Conservation (phyloP, 2,888 invertebrate species). For the Erebia aethiops region DNA sequence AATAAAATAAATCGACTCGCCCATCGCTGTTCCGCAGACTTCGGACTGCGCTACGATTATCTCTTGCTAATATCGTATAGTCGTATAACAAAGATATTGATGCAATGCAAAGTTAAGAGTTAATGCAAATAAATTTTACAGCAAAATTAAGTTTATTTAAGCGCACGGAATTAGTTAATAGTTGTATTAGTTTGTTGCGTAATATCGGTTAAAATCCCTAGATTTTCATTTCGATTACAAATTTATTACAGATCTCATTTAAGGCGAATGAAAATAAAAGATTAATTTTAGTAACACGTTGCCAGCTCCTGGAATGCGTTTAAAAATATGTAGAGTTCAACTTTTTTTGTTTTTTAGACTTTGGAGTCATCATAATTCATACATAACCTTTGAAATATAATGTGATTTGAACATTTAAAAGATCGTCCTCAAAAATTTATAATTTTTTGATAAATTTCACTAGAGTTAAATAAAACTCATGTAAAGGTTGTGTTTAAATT, state of each 20-base stretch:
- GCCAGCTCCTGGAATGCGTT: slow-evolving; percentile 58
- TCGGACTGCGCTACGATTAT: background rate
- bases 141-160: background rate
- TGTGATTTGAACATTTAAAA: no score
- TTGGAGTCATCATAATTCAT: no score
- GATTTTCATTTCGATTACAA: background rate
- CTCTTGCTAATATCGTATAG: background rate
- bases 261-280: slow-evolving; percentile 48
- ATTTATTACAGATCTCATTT: slow-evolving; percentile 62
- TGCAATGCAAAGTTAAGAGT: slow-evolving; percentile 5
- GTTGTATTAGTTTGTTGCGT: background rate
- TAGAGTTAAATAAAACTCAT: slow-evolving; percentile 54
- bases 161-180: background rate
- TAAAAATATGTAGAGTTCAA: background rate
- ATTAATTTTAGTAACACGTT: slow-evolving; percentile 58
- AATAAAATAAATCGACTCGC: background rate
- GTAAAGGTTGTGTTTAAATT: slow-evolving; percentile 72
- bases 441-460: slow-evolving; percentile 4
- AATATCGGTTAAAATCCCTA: background rate
- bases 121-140: background rate
- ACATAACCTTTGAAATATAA: no score
- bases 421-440: no score
- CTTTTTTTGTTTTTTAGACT: no score
- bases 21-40: background rate
- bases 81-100: background rate